phyloP scores from a whole-genome alignment of 2,797 vertebrate genomes.

The Hafferia zeledoni region DNA sequence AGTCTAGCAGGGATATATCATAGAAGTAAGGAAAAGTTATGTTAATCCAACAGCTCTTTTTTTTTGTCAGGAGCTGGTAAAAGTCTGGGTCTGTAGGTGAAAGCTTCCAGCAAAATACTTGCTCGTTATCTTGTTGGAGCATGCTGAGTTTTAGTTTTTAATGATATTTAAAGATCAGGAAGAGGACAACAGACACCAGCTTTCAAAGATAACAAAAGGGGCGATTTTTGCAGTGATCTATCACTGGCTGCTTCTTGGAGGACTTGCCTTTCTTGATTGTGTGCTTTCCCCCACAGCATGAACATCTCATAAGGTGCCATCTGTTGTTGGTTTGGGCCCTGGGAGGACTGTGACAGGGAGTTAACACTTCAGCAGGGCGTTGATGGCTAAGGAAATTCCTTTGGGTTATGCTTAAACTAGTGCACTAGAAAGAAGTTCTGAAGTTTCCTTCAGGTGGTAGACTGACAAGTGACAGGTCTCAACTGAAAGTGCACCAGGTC shows the following conservation, averaged over 20 bases:
- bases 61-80: neutral
- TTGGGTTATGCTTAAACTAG: neutral
- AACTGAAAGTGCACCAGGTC: neutral
- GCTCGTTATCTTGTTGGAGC: neutral
- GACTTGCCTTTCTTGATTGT: neutral
- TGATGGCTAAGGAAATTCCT: neutral
- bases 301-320: neutral
- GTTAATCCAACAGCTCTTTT: neutral
- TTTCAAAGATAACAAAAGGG: slow-evolving; percentile 28
- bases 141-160: neutral
- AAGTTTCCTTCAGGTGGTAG: neutral
- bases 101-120: neutral
- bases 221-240: neutral
- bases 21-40: neutral
- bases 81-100: neutral
- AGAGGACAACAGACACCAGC: neutral
- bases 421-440: neutral
- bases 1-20: neutral
- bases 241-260: neutral
- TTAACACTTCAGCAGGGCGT: neutral
- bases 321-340: neutral
- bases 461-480: neutral
- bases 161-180: slow-evolving; percentile 39
- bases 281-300: neutral
- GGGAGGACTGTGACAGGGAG: neutral